Base-by-base conservation (phyloP, 2,797 vertebrate genomes). In the Spondyliosoma cantharus region DNA sequence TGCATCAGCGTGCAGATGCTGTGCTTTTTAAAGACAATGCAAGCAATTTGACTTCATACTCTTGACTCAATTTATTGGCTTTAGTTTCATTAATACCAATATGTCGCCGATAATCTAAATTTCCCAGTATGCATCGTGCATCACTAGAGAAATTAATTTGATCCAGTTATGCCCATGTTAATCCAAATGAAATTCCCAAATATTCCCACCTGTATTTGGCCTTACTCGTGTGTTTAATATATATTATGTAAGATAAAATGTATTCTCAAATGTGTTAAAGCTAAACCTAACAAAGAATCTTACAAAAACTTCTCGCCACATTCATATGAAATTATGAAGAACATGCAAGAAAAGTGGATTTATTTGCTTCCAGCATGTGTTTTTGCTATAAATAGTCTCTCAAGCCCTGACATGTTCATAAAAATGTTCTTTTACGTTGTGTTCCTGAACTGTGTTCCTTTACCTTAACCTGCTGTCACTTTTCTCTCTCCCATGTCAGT, bases 401-500 rank as follows among this genome's bases (percentile, higher is more conserved):
- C 9, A 43, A 43, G 20, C 7, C 2, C 6, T 8, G 53, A 6
- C 9, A 22, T 52, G 13, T 43, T 2, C 24, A 19, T 13, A 56
- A 13, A 16, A 45, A 25, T 25, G 24, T 32, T 45, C 16, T 45
- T 62, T 20, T 8, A 32, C 3, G 24, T 50, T 5, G n/a, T 59
- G 16, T 29, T 66, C 6, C 27, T 52, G 19, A 61, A 11, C 11
- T 71, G 12, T 0, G 2, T 24, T 66, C 7, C 43, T 43, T 45
- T 14, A 42, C 13, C 0, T 56, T 7, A 57, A 56, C 49, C 25
- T 24, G 15, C 32, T 62, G n/a, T 52, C 19, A 4, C 25, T 57
- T 45, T 62, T 42, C 16, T 76, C 37, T 66, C 37, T 75, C 14
- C 12, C 22, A 16, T 17, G 3, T 48, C 14, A 95, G 95, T 93